These are phyloP conservation scores for Noctuana brunneofusca DNA, from an alignment of 2,888 invertebrate genomes.

Conservation along the genomic window DNA sequence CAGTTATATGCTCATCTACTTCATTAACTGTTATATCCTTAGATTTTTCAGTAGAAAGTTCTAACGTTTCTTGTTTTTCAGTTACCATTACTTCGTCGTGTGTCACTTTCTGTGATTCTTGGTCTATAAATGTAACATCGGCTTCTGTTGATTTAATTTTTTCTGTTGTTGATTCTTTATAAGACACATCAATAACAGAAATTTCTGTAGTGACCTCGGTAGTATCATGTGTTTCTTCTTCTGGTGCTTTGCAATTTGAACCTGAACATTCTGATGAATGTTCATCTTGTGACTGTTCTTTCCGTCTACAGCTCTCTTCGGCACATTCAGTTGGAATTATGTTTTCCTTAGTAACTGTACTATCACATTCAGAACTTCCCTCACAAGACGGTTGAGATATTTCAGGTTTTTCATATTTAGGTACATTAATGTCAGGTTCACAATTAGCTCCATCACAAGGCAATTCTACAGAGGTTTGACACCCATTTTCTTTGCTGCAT, in stretches of 20 bases:
- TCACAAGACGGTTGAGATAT: conserved; percentile 14
- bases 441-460: conserved; percentile 47
- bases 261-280: conserved; percentile 50
- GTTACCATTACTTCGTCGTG: not conserved
- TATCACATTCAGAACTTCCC: conserved; percentile 20
- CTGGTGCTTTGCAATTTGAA: conserved; percentile 45
- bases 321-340: conserved; percentile 48
- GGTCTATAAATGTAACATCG: conserved; percentile 22
- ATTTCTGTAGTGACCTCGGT: conserved; percentile 10
- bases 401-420: conserved; percentile 10
- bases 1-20: conserved; percentile 8
- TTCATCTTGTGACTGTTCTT: conserved; percentile 46
- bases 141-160: conserved; percentile 20
- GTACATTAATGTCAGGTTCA: conserved; percentile 16
- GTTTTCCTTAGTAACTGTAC: conserved; percentile 37
- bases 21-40: conserved; percentile 2
- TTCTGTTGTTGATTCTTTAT: conserved; percentile 34
- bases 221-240: conserved; percentile 24
- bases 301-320: conserved; percentile 57
- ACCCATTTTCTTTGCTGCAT: conserved; percentile 40
- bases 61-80: conserved; percentile 10
- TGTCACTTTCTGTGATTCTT: conserved; percentile 12
- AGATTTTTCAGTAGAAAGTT: conserved; percentile 15
- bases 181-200: conserved; percentile 24
- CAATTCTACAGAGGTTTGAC: conserved; percentile 38